phyloP scores from a whole-genome alignment of 1,140 invertebrate species.

The Drosophila nannoptera region DNA sequence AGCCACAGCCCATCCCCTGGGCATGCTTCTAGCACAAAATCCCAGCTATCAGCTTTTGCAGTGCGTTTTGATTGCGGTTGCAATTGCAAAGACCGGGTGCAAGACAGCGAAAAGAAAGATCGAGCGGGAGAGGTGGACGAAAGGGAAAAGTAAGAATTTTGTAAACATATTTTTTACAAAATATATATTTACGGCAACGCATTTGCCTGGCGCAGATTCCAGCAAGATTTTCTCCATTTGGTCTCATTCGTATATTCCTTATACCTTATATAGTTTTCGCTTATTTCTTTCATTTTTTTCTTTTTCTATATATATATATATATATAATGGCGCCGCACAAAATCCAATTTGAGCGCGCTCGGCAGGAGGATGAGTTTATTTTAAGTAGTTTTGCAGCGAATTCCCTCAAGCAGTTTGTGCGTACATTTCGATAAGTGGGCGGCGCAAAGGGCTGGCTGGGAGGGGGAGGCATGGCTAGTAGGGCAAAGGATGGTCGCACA shows the following conservation, averaged over 20 bases:
- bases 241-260: conserved; percentile 13
- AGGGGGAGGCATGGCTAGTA: neutral
- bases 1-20: neutral
- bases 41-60: conserved; percentile 20
- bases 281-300: no score
- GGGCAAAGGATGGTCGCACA: conserved; percentile 7
- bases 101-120: neutral
- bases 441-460: neutral
- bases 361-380: conserved; percentile 61
- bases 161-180: conserved; percentile 68
- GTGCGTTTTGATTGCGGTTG: conserved; percentile 62
- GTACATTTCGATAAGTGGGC: conserved; percentile 39
- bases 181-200: conserved; percentile 33
- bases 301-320: conserved; percentile 2
- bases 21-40: conserved; percentile 14
- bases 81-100: conserved; percentile 38
- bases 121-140: neutral
- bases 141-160: conserved; percentile 33
- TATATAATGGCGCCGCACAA: conserved; percentile 23
- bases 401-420: conserved; percentile 57
- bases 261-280: no score
- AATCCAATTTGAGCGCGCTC: conserved; percentile 64
- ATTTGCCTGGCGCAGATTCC: conserved; percentile 13
- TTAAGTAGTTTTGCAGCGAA: conserved; percentile 70
- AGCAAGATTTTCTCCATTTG: conserved; percentile 10